These are phyloP conservation scores for Ailuropoda melanoleuca DNA, from an alignment of 2,113 vertebrate species.

Conservation along the genomic window DNA sequence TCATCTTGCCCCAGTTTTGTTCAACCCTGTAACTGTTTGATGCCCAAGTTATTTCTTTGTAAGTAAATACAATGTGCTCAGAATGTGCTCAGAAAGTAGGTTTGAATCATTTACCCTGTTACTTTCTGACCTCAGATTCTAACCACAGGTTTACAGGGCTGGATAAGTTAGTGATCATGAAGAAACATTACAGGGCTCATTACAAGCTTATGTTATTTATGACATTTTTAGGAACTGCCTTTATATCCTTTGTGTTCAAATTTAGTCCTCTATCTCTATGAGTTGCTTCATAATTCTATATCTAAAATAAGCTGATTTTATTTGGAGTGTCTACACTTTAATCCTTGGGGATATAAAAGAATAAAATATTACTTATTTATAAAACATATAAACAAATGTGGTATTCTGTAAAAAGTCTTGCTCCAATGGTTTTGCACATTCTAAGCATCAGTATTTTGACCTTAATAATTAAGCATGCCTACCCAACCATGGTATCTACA, in stretches of 20 bases:
- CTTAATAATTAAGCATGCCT: background rate
- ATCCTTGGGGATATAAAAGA: background rate
- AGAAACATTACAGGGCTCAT: background rate
- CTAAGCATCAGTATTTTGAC: background rate
- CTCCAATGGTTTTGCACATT: background rate
- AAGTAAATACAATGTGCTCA: background rate
- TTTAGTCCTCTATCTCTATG: background rate
- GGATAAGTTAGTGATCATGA: background rate
- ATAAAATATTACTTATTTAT: background rate
- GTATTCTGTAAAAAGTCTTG: background rate
- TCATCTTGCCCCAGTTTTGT: background rate
- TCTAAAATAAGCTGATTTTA: constrained; percentile 17
- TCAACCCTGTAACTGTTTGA: background rate
- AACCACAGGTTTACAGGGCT: background rate
- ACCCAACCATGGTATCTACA: background rate
- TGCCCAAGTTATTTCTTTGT: background rate
- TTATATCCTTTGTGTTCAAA: background rate
- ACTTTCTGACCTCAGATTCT: background rate
- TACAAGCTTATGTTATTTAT: background rate
- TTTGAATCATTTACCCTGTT: background rate
- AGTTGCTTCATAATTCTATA: background rate
- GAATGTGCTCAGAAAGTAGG: background rate
- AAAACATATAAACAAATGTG: background rate
- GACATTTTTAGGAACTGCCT: background rate
- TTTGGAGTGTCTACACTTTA: background rate